These are phyloP conservation scores for Nothoprocta pentlandii DNA, from an alignment of 2,113 vertebrate species.

Conservation along the genomic window DNA sequence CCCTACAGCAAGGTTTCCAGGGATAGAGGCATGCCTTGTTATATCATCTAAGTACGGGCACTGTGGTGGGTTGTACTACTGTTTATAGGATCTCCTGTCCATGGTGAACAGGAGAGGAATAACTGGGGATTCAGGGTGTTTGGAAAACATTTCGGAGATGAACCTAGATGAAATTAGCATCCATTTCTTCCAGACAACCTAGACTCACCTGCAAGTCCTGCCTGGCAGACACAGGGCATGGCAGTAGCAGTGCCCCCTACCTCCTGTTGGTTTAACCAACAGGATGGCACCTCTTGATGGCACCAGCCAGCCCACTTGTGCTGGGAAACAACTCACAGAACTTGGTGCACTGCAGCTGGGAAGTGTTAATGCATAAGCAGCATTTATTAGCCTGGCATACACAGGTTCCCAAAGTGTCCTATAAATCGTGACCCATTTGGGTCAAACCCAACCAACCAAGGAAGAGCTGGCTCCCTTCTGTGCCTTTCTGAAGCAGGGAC, in stretches of 20 bases:
- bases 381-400: neutral
- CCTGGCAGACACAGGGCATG: neutral
- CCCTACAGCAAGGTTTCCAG: neutral
- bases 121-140: neutral
- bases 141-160: neutral
- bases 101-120: neutral
- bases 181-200: neutral
- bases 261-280: neutral
- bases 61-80: neutral
- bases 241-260: neutral
- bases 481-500: neutral
- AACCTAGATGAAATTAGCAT: neutral
- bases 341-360: neutral
- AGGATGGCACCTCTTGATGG: neutral
- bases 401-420: neutral
- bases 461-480: neutral
- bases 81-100: neutral
- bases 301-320: neutral
- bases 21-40: neutral
- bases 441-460: neutral
- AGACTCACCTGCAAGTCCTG: neutral
- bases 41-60: neutral
- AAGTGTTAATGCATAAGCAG: neutral
- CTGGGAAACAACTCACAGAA: neutral
- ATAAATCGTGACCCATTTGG: neutral